A percentile compares a stretch with the other conserved stretches of the same genome.
phyloP scores from a whole-genome alignment of 2,888 invertebrate species.

The Drosophila dives region DNA sequence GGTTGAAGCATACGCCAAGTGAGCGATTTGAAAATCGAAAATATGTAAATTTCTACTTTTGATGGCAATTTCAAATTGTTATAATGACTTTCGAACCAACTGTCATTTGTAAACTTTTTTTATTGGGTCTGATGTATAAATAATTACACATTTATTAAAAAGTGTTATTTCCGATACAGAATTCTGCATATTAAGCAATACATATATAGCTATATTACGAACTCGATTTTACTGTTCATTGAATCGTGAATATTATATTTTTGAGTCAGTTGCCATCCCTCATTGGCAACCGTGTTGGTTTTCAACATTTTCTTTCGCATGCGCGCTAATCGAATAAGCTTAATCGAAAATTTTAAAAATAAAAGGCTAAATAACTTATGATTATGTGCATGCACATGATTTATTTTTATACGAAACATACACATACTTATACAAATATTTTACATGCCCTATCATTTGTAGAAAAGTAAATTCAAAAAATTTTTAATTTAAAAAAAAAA shows the following conservation, averaged over 20 bases:
- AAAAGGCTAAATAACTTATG: background rate
- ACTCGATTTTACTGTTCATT: background rate
- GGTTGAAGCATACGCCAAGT: background rate
- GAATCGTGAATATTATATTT: background rate
- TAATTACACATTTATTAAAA: background rate
- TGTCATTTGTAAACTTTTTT: background rate
- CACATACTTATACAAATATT: background rate
- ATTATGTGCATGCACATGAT: conserved; percentile 1
- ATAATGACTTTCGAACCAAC: background rate
- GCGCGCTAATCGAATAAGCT: conserved; percentile 7
- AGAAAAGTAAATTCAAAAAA: background rate
- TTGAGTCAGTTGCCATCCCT: conserved; percentile 11
- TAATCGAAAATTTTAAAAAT: background rate
- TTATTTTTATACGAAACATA: background rate
- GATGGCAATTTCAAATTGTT: conserved; percentile 6
- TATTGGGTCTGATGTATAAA: too few relatives aligned
- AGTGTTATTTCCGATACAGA: background rate
- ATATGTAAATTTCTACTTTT: background rate
- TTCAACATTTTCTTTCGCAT: background rate
- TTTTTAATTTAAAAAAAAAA: background rate
- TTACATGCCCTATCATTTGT: background rate
- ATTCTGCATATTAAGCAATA: background rate
- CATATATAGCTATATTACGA: background rate
- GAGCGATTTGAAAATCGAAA: conserved; percentile 2
- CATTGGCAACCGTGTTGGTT: background rate